Conservation (phyloP, 2,888 invertebrate genomes). For the Plebejus argus region DNA sequence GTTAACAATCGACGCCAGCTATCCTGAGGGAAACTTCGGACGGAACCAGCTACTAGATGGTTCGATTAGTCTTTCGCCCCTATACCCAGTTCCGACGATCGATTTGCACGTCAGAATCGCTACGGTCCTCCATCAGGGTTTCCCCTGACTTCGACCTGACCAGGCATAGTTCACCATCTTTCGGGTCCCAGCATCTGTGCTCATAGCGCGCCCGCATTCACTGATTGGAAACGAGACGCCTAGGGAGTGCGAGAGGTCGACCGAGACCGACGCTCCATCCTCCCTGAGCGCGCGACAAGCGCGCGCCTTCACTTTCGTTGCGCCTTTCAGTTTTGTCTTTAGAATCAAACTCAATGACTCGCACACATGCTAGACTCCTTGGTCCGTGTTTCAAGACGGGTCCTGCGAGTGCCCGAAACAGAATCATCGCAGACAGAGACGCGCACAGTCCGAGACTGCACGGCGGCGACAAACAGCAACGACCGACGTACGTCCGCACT, state of each 20-base stretch:
- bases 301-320: constrained; percentile 83
- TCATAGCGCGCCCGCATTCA: constrained; percentile 78
- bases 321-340: constrained; percentile 80
- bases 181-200: constrained; percentile 85
- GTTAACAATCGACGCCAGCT: constrained; percentile 82
- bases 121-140: constrained; percentile 87
- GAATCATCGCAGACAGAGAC: constrained; percentile 63
- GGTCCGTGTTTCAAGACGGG: constrained; percentile 83
- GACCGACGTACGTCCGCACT: constrained; percentile 50
- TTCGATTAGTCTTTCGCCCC: constrained; percentile 87
- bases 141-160: constrained; percentile 85
- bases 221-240: constrained; percentile 35
- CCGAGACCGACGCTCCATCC: constrained; percentile 54
- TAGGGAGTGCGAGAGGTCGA: constrained; percentile 38
- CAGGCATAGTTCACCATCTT: constrained; percentile 88
- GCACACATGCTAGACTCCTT: constrained; percentile 81
- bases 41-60: constrained; percentile 89
- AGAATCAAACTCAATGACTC: constrained; percentile 84
- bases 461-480: constrained; percentile 48
- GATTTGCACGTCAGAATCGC: constrained; percentile 84
- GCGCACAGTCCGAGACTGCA: constrained; percentile 55
- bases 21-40: constrained; percentile 89
- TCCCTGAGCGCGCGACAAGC: constrained; percentile 59
- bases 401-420: constrained; percentile 78
- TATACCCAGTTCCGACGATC: constrained; percentile 88